Evolutionary conservation across 2,888 invertebrate genomes (phyloP), one percentile per base, ranked within the genome.

Genomic region (Drosophila robusta): DNA sequence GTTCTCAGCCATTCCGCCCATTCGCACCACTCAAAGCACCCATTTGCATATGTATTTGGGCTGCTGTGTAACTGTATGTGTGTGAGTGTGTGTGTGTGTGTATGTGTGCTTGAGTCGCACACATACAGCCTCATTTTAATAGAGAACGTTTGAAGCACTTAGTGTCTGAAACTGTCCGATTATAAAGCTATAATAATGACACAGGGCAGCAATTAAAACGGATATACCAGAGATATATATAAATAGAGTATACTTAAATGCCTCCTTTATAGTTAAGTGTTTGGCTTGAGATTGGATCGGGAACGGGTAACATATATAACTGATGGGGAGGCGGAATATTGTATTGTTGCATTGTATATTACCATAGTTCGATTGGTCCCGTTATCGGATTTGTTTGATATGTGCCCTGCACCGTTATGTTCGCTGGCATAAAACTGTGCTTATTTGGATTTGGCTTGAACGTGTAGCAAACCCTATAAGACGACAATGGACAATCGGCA

Each of bases 391-490:
- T 90, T 52, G 90, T 90, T 74, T 84, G 80, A 80, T 91, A 91
- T 70, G 90, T 91, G 83, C 90, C 90, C 75, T 90, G 91, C 68
- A 90, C 89, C 79, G 91, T 91, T 80, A 90, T 90, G 76, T 81
- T 89, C 75, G 90, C 90, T 85, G 90, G 90, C 89, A 90, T 86
- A 80, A 89, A 91, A 84, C 90, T 90, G 88, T 90, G 87, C 75
- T 81, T 89, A 86, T 91, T 90, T 90, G 90, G 88, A 90, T 90
- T 90, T 90, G 90, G 90, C 88, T 90, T 91, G 77, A 90, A 79
- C 75, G 90, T 90, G 90, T 90, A 91, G 89, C 90, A 90, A 90
- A 91, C 90, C 91, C 91, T 91, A 90, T 75, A 90, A 89, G 63
- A 85, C 71, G 63, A 68, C 70, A 82, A 68, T 51, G 18, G 67